Conservation (phyloP, 2,797 vertebrate species). For the Gastrophryne carolinensis region DNA sequence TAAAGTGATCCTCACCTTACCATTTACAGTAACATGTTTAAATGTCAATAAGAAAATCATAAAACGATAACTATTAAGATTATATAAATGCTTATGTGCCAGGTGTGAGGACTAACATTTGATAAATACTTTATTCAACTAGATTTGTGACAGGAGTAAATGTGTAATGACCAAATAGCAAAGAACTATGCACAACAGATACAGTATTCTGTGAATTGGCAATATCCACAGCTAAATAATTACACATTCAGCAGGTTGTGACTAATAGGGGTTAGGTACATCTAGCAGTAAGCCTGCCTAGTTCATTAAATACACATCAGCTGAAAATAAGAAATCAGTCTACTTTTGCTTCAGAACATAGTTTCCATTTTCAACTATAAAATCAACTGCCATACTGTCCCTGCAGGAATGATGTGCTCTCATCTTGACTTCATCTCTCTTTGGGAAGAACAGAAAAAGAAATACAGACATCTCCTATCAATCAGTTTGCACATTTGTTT, state of each 20-base stretch:
- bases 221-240: constrained; percentile 28
- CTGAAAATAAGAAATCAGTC: too few relatives aligned
- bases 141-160: constrained; percentile 1
- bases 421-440: not conserved
- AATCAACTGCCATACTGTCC: not conserved
- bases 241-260: constrained; percentile 14
- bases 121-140: constrained; percentile 9
- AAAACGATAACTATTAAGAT: too few relatives aligned
- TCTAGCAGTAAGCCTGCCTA: constrained; percentile 18
- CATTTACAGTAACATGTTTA: too few relatives aligned
- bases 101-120: too few relatives aligned
- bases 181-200: constrained; percentile 18
- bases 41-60: too few relatives aligned
- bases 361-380: constrained; percentile 22
- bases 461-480: not conserved
- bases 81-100: too few relatives aligned
- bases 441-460: not conserved
- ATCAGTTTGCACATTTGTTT: not conserved
- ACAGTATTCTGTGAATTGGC: constrained; percentile 15
- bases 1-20: too few relatives aligned
- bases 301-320: constrained; percentile 28
- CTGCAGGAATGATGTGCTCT: not conserved
- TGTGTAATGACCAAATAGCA: constrained; percentile 15
- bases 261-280: constrained; percentile 22
- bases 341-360: constrained; percentile 1